These are phyloP conservation scores for Oscheius myriophilus DNA, from an alignment of 2,888 invertebrate species.

Conservation along the genomic window DNA sequence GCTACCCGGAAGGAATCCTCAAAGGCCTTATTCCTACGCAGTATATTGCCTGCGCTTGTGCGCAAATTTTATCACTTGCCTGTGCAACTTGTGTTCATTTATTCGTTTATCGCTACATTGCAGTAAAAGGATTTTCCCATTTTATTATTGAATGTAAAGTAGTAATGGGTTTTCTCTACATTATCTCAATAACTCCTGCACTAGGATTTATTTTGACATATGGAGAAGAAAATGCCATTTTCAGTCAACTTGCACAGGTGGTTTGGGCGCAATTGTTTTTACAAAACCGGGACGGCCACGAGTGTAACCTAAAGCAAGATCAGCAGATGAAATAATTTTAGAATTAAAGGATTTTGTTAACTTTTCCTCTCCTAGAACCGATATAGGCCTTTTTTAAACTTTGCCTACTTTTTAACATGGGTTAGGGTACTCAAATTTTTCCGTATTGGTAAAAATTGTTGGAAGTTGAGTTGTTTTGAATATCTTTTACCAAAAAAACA, in stretches of 20 bases:
- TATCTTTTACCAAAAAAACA: too few species aligned
- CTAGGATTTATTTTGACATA: background rate
- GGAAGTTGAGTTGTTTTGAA: too few species aligned
- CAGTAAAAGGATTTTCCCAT: background rate
- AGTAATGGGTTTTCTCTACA: background rate
- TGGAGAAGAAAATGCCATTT: background rate
- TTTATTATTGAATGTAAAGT: background rate
- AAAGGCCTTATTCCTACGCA: background rate
- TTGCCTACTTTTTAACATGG: too few species aligned
- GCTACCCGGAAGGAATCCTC: slow-evolving; percentile 4
- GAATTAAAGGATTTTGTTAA: too few species aligned
- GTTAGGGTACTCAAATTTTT: too few species aligned
- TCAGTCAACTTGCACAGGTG: background rate
- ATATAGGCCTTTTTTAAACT: too few species aligned
- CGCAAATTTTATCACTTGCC: background rate
- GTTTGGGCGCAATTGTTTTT: too few species aligned
- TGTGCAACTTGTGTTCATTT: background rate
- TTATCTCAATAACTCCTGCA: background rate
- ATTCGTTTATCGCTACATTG: background rate
- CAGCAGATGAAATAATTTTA: too few species aligned
- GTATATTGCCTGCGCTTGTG: background rate
- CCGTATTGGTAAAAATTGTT: too few species aligned
- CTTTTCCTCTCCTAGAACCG: too few species aligned
- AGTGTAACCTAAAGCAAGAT: too few species aligned
- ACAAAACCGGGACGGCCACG: too few species aligned